These are phyloP conservation scores for Nixonia krombeini DNA, from an alignment of 1,140 invertebrate genomes.

Conservation along the genomic window DNA sequence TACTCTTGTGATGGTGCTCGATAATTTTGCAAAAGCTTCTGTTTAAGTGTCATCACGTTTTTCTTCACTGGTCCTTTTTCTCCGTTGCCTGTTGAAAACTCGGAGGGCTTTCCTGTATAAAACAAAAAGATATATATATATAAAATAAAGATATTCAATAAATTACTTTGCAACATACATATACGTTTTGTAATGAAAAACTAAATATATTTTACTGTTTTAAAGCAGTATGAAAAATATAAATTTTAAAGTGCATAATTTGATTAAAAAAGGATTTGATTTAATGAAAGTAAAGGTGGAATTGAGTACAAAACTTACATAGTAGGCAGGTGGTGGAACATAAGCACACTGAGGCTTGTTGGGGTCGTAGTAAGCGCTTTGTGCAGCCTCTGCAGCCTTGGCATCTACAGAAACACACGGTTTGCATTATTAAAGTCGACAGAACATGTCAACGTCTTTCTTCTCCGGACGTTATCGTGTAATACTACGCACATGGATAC, in stretches of 20 bases:
- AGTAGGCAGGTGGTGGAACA: constrained; percentile 86
- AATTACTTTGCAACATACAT: no score
- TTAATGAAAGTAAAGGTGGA: no score
- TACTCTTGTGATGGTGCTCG: background rate
- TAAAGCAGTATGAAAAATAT: no score
- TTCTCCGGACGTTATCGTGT: background rate
- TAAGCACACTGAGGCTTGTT: constrained; percentile 87
- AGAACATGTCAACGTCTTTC: constrained; percentile 11
- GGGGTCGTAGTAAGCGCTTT: constrained; percentile 90
- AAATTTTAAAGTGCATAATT: no score
- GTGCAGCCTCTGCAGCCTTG: constrained; percentile 89
- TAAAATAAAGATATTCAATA: no score
- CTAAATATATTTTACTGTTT: no score
- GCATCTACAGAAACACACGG: constrained; percentile 79
- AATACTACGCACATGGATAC: constrained; percentile 40
- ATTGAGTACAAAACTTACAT: no score
- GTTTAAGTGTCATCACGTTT: background rate
- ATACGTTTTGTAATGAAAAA: no score
- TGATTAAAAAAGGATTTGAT: no score
- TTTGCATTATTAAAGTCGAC: no score
- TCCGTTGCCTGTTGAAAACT: constrained; percentile 78
- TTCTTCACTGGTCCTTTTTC: constrained; percentile 72
- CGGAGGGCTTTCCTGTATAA: constrained; percentile 81
- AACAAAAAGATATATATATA: constrained; percentile 8
- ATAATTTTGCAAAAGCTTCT: background rate